phyloP scores from a whole-genome alignment of 2,113 vertebrate genomes.

The Pica pica region DNA sequence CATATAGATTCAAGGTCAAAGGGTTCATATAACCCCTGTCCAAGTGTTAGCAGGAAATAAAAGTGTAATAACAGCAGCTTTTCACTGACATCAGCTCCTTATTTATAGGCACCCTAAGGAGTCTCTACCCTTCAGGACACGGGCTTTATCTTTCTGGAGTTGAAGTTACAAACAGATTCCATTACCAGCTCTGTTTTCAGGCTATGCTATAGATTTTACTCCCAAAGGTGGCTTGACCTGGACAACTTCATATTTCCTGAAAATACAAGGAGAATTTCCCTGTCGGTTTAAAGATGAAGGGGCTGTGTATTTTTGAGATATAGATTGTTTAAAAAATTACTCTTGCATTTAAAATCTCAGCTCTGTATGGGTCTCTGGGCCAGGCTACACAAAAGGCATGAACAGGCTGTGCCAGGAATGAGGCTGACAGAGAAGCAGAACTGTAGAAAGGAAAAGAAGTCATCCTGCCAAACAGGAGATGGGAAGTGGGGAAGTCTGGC shows the following conservation, averaged over 20 bases:
- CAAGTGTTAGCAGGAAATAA: constrained; percentile 51
- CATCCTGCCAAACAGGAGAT: not conserved
- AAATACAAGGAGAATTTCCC: not conserved
- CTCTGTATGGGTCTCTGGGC: not conserved
- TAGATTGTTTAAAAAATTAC: not conserved
- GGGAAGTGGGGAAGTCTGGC: not conserved
- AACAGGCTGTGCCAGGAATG: not conserved
- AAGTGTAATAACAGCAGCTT: constrained; percentile 40
- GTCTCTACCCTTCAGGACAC: not conserved
- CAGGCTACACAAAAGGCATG: not conserved
- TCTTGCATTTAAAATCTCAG: not conserved
- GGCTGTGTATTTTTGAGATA: not conserved
- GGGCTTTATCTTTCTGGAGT: not conserved
- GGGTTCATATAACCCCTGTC: constrained; percentile 20
- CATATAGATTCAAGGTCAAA: constrained; percentile 15
- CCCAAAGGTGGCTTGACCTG: not conserved
- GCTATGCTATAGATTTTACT: not conserved
- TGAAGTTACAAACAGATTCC: not conserved
- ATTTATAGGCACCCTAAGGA: constrained; percentile 39
- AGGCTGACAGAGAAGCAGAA: not conserved
- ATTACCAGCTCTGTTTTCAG: not conserved
- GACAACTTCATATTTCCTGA: not conserved
- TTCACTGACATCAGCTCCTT: constrained; percentile 22
- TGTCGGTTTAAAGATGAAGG: not conserved
- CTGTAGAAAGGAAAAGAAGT: not conserved